phyloP scores from a whole-genome alignment of 2,888 invertebrate species.

The Incurvaria masculella region DNA sequence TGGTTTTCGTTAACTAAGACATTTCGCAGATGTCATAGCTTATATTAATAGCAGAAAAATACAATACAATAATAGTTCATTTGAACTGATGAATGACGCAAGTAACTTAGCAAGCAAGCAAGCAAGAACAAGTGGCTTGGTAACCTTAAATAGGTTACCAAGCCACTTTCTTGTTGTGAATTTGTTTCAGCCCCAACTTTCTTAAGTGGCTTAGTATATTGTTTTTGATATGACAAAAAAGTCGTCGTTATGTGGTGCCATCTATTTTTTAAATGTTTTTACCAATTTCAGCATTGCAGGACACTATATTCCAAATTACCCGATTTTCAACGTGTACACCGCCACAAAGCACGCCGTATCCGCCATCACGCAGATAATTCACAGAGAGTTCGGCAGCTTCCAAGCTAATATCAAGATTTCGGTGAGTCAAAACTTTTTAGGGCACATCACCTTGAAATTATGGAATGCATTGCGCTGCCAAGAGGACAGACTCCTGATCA shows the following conservation, averaged over 20 bases:
- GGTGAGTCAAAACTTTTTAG: constrained; percentile 23
- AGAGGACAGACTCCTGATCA: not conserved
- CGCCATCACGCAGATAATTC: constrained; percentile 46
- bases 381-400: constrained; percentile 44
- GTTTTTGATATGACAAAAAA: too few species aligned
- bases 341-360: constrained; percentile 55
- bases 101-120: too few species aligned
- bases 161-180: too few species aligned
- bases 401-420: constrained; percentile 43
- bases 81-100: not conserved
- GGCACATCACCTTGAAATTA: not conserved
- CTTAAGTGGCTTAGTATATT: too few species aligned
- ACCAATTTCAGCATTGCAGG: constrained; percentile 40
- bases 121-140: too few species aligned
- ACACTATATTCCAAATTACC: constrained; percentile 32
- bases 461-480: not conserved
- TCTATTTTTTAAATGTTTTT: too few species aligned
- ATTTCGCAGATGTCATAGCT: not conserved
- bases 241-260: too few species aligned
- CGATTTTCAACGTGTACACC: constrained; percentile 43
- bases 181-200: too few species aligned
- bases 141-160: too few species aligned
- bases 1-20: not conserved
- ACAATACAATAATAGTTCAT: not conserved
- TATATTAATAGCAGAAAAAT: not conserved